Evolutionary conservation across 2,113 vertebrate genomes (phyloP).

Genomic region (Colaptes auratus): DNA sequence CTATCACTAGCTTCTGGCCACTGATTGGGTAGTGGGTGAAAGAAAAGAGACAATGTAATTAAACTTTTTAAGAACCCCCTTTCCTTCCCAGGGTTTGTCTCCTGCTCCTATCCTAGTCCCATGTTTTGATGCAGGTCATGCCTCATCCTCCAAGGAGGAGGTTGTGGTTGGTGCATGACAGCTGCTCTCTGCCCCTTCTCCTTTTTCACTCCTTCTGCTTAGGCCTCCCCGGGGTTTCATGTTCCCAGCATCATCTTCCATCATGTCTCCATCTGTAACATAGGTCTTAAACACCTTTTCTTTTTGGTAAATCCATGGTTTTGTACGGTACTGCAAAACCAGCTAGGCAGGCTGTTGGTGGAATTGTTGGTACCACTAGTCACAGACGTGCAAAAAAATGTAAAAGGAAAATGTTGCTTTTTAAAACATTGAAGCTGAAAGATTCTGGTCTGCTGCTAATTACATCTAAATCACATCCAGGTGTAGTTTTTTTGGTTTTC

Average conservation of each 20-base stretch:
- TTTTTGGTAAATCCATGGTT: neutral
- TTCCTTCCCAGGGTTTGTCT: neutral
- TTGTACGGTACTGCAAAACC: neutral
- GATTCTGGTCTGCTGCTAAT: no score
- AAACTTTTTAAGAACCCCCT: neutral
- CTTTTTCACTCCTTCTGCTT: neutral
- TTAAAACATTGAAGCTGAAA: no score
- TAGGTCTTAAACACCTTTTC: neutral
- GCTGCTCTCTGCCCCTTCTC: neutral
- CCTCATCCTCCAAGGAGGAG: neutral
- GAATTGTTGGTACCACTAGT: neutral
- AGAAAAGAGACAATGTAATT: neutral
- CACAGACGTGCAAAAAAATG: neutral
- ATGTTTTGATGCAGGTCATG: neutral
- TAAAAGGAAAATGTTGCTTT: no score
- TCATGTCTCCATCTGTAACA: neutral
- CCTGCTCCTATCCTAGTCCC: neutral
- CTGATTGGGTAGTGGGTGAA: neutral
- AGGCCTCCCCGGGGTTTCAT: neutral
- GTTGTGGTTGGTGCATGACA: accelerated
- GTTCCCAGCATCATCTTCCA: neutral
- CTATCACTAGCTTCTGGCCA: neutral
- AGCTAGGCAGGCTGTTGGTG: neutral
- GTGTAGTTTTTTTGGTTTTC: neutral
- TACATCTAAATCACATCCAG: no score